Base-by-base conservation (phyloP, 2,113 vertebrate species). In the Hippocampus abdominalis region DNA sequence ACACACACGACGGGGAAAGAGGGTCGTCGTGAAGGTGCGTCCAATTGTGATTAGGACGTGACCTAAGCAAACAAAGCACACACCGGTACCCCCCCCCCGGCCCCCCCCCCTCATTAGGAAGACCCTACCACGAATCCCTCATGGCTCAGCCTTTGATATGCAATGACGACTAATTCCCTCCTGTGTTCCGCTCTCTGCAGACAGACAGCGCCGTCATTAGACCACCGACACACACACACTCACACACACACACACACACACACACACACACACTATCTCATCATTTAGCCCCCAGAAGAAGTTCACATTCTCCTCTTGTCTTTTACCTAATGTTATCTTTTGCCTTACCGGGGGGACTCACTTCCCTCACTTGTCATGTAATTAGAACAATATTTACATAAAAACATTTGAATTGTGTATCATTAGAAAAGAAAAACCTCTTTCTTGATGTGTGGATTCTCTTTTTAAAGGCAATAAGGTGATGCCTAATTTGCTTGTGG, bases 111-210 rank as follows among this genome's bases (percentile, higher is more conserved):
- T 91, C 87, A 90, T 91, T 92, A 89, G 71, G 82, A 80, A 82
- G 83, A 84, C 80, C 80, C 82, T 83, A 75, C 72, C 79, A 81
- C 42, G 62, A 78, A 82, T 89, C 86, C 88, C 85, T 76, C 80
- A 89, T 80, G 83, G 77, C 73, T 84, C 32, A 82, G 68, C 83
- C 89, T 92, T 92, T 92, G 90, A 93, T 92, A 92, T 92, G 89
- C 89, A 92, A 91, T 87, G 82, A 89, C 42, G 83, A 85, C 89
- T 90, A 90, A 91, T 91, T 91, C 90, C 91, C 90, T 82, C 78
- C 80, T 87, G 90, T 87, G 84, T 85, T 85, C 74, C 65, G 48
- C 72, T 90, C 89, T 89, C 85, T 46, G 79, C 80, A 85, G 89
- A 87, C 85, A 80, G 75, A 87, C 85, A 80, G 75, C 74, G 2